Conservation (phyloP, 1,140 invertebrate genomes). For the Eupeodes corollae region DNA sequence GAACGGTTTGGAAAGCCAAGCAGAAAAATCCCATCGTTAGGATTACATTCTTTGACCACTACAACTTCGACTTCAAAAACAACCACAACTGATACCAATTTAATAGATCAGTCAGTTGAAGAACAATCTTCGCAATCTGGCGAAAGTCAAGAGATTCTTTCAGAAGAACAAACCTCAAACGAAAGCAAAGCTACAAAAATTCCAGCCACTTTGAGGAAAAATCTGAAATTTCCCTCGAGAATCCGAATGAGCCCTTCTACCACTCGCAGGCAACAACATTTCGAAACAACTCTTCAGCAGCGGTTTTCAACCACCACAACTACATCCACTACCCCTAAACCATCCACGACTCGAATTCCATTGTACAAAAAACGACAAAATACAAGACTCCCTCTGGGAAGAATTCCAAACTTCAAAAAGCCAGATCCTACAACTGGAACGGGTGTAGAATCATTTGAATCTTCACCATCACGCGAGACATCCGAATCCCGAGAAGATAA, state of each 20-base stretch:
- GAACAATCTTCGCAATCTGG: no score
- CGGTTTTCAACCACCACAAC: constrained; percentile 1
- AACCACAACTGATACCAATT: no score
- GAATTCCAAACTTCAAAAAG: no score
- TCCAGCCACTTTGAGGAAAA: constrained; percentile 4
- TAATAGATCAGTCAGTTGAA: no score
- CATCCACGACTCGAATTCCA: constrained; percentile 27
- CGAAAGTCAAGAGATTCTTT: no score
- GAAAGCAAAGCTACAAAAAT: constrained; percentile 8
- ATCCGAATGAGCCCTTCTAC: constrained; percentile 19
- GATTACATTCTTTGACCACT: neutral
- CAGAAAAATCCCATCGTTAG: neutral
- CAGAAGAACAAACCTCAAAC: neutral
- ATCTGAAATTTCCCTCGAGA: constrained; percentile 14
- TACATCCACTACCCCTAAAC: constrained; percentile 3
- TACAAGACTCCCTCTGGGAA: no score
- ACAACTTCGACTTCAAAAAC: neutral
- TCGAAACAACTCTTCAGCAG: constrained; percentile 5
- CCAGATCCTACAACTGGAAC: no score
- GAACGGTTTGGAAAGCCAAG: no score
- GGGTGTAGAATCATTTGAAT: no score
- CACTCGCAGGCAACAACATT: constrained; percentile 6
- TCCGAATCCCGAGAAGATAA: no score
- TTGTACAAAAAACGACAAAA: constrained; percentile 26
- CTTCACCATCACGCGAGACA: no score